Evolutionary conservation across 2,888 invertebrate species (phyloP), one percentile per base, ranked within the genome.

Genomic region (Agonopterix heracliana): DNA sequence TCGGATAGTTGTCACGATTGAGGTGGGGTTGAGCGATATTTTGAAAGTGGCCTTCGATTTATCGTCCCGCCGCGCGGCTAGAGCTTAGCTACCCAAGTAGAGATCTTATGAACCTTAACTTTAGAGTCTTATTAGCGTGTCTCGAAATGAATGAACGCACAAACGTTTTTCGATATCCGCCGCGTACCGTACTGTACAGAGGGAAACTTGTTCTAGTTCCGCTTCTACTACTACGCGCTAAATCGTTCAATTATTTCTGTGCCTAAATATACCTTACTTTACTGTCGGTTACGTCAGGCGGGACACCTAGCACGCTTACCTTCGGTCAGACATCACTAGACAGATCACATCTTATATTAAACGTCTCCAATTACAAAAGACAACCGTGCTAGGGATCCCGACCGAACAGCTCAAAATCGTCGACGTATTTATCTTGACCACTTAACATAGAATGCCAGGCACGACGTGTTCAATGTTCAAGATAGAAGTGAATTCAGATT

Each of bases 1-100:
- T 26, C 26, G 26, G 26, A 26, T 3, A 3, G 26, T 7, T 26
- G 26, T 26, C 26, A 26, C 26, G 26, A 26, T 26, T 26, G 26
- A 26, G 26, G 17, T 17, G 3, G 17, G 26, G 26, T 26, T 5
- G 5, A 26, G 26, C 9, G 9, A 41, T 41, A 41, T 44, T 17
- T 44, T 17, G 10, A n/a, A 44, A 8, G n/a, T n/a, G 17, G 36
- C 36, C 11, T 36, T 35, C 12, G 14, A 14, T 36, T 13, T 9
- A 14, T 35, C n/a, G 43, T 35, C 43, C 51, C 52, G 46, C 52
- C 60, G 58, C 53, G 60, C 61, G 64, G 61, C 61, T 68, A 70
- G 76, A 72, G 71, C 76, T 71, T 68, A 70, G 71, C 74, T 63
- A 66, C 63, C 63, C 66, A 26, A 26, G 66, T 72, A 68, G 68